Base-by-base conservation (phyloP, 30 jellyfish, hydroid and myxozoan genomes). In the Phacellophora camtschatica region DNA sequence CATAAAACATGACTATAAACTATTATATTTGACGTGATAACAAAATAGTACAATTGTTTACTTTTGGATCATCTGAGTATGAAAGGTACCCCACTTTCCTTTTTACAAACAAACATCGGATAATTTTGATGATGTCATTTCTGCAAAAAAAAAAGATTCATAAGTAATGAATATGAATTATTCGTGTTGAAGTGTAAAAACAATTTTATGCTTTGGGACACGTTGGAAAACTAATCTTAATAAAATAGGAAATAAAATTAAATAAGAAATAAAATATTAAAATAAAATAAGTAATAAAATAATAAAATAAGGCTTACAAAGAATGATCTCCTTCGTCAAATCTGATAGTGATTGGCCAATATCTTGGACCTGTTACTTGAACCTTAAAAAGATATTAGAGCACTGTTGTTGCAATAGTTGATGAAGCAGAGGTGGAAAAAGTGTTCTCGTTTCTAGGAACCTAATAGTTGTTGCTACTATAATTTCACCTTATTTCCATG, bases 11-110 rank as follows among this genome's bases (percentile, higher is more conserved):
- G n/a, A n/a, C n/a, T n/a, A n/a, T n/a, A n/a, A n/a, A n/a, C n/a
- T n/a, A n/a, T n/a, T n/a, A n/a, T n/a, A n/a, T n/a, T n/a, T n/a
- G n/a, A n/a, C n/a, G n/a, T n/a, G n/a, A n/a, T n/a, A n/a, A n/a
- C n/a, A n/a, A n/a, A n/a, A n/a, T n/a, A n/a, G n/a, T n/a, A n/a
- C n/a, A n/a, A n/a, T n/a, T n/a, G n/a, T n/a, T 30, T 61, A 93
- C 99, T 84, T 93, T 93, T 1, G 99, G 99, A 48, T 93, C 99
- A 25, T 93, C 99, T 13, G 94, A 50, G 45, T 93, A 93, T 2
- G 99, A 81, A 11, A 93, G 88, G 75, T 72, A 86, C 5, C 99
- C 99, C 18, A 88, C 95, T 41, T 93, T 93, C 81, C 77, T 86
- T 41, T 93, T 81, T 61, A 93, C 99, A 68, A 27, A 74, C 41